Evolutionary conservation across 1,140 invertebrate genomes (phyloP), one percentile per base, ranked within the genome.

Genomic region (Drosophila orena): DNA sequence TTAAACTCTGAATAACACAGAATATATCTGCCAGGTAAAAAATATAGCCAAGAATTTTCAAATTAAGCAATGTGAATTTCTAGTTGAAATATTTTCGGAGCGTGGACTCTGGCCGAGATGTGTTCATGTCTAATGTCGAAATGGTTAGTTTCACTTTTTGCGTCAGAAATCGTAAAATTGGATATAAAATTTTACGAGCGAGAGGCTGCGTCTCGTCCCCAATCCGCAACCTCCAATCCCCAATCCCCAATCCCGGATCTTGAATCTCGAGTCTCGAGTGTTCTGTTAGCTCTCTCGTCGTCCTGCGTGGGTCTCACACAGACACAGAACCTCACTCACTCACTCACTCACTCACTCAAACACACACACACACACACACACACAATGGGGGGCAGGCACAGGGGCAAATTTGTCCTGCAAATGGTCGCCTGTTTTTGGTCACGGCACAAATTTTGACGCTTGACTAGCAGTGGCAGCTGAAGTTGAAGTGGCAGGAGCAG

Each of bases 141-240:
- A 89, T 89, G 84, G 84, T 89, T 89, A 89, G 84, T 89, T 89
- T 89, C 84, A 89, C 84, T 89, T 89, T 88, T 89, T 89, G 79
- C 84, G 84, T 89, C 80, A 89, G 79, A 89, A 89, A 89, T 89
- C 84, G 84, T 89, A 89, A 89, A 89, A 89, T 89, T 89, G 79
- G 84, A 90, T 89, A 89, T 89, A 89, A 89, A 89, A 89, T 89
- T 89, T 89, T 89, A 89, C 84, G 84, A 89, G 84, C 79, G 84
- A 88, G 76, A 77, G 83, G 78, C 78, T 78, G 72, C 58, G 55
- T 60, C 75, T 73, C 71, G 65, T 83, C 79, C 74, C 69, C 57
- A 68, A 54, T 77, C 61, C 15, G 30, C 14, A 52, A 6, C 12
- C 69, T 11, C 69, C 57, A 68, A 6, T 17, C 69, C 15, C 69